A percentile compares a stretch with the other conserved stretches of the same genome.
Evolutionary conservation across 2,113 vertebrate genomes (phyloP).

Genomic region (Clarias macrocephalus): DNA sequence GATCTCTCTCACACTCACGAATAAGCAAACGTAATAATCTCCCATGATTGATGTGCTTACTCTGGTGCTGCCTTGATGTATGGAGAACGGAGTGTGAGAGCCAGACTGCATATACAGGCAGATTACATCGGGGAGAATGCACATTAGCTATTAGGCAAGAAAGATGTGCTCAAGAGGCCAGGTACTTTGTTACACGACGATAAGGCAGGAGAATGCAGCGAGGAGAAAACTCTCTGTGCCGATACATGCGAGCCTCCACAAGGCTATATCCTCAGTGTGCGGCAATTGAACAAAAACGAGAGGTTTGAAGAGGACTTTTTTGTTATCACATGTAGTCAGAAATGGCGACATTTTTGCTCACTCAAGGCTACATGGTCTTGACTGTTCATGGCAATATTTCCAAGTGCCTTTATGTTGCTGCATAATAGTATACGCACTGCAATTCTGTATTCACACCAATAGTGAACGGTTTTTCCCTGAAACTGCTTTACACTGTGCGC

Average conservation of each 20-base stretch:
- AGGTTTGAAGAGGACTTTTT: not conserved
- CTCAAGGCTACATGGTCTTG: not conserved
- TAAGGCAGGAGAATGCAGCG: conserved; percentile 77
- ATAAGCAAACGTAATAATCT: conserved; percentile 53
- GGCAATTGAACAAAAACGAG: not conserved
- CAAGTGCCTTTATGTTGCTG: not conserved
- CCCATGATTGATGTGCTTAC: conserved; percentile 34
- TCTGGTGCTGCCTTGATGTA: conserved; percentile 4
- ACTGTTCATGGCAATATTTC: not conserved
- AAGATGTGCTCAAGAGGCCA: conserved; percentile 71
- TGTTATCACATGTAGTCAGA: not conserved
- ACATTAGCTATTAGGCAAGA: conserved; percentile 27
- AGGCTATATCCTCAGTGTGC: not conserved
- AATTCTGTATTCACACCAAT: not conserved
- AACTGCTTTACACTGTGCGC: not conserved
- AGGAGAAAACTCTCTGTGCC: conserved; percentile 67
- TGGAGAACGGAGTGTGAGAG: conserved; percentile 9
- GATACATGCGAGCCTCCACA: not conserved
- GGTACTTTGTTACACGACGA: conserved; percentile 71
- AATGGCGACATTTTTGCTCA: not conserved
- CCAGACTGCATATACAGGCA: conserved; percentile 28
- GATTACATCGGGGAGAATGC: conserved; percentile 17
- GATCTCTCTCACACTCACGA: conserved; percentile 53
- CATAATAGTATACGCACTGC: no score
- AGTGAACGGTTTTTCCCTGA: not conserved